A percentile compares a stretch with the other conserved stretches of the same genome.
These are phyloP conservation scores for Pristionchus arcanus DNA, from an alignment of 2,888 invertebrate species.

Conservation along the genomic window DNA sequence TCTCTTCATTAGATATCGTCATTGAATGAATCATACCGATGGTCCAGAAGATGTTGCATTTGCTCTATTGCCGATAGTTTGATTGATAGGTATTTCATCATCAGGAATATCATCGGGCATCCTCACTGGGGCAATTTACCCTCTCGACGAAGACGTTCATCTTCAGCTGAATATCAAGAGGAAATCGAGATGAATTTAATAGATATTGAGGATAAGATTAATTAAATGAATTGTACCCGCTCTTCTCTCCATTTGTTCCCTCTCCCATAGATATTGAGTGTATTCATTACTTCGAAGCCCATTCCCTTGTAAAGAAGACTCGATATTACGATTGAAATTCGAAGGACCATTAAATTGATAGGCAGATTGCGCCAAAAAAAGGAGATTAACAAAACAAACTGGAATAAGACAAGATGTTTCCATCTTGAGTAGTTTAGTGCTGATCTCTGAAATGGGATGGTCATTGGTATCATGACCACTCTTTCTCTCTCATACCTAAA, in stretches of 20 bases:
- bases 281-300: neutral
- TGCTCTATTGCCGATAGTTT: neutral
- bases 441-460: neutral
- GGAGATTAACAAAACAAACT: slow-evolving; percentile 78
- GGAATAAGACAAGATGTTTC: slow-evolving; percentile 92
- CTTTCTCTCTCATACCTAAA: slow-evolving; percentile 58
- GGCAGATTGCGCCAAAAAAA: neutral
- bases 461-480: neutral
- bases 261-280: neutral
- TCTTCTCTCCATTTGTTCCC: neutral
- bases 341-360: neutral
- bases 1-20: neutral
- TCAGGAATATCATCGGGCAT: neutral
- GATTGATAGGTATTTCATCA: neutral
- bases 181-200: neutral
- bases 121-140: neutral
- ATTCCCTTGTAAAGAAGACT: neutral
- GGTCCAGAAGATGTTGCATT: neutral
- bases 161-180: neutral
- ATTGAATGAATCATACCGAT: neutral
- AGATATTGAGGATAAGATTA: neutral
- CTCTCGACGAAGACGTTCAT: neutral
- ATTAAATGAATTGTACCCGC: neutral
- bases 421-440: slow-evolving; percentile 81
- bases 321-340: neutral